Evolutionary conservation across 2,113 vertebrate species (phyloP), one percentile per base, ranked within the genome.

Genomic region (Ophiodon elongatus): DNA sequence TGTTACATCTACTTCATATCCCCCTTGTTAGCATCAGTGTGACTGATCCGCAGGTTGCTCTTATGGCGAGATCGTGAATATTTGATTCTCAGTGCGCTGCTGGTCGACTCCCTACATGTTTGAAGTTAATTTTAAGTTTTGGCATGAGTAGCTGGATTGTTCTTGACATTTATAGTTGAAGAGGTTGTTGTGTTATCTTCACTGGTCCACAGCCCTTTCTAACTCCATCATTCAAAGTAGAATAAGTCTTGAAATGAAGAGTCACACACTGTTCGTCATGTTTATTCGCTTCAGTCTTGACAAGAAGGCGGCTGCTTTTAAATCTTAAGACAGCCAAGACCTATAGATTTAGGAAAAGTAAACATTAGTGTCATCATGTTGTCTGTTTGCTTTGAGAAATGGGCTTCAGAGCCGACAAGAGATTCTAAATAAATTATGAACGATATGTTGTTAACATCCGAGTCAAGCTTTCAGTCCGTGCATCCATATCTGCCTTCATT

Each of bases 1-100:
- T 85, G 84, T 72, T 83, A 76, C 89, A 83, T 75, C 75, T 54
- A 79, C 85, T 73, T 79, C 82, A 80, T 83, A 79, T 88, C 73
- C 62, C 72, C 78, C 86, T 90, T 73, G 87, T 91, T 90, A 87
- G 84, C 82, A 78, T 76, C 86, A 52, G 37, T 52, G 67, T 52
- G 75, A 75, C 75, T 62, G 73, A 84, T 76, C 88, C 77, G 77
- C 64, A 65, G 84, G 73, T 59, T 63, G 71, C 73, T 85, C 66
- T 56, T 68, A 29, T 4, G 10, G 81, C 11, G 57, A 63, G 54
- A 73, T 88, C 72, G 85, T 85, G 82, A 84, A 84, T 83, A 70
- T 89, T 76, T 82, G 75, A 85, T 82, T 78, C 31, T 71, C 52
- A 5, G 64, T 21, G 4, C 0, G 2, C 77, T 35, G 78, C 65